These are phyloP conservation scores for Metopolophium dirhodum DNA, from an alignment of 1,140 invertebrate species.

Conservation along the genomic window DNA sequence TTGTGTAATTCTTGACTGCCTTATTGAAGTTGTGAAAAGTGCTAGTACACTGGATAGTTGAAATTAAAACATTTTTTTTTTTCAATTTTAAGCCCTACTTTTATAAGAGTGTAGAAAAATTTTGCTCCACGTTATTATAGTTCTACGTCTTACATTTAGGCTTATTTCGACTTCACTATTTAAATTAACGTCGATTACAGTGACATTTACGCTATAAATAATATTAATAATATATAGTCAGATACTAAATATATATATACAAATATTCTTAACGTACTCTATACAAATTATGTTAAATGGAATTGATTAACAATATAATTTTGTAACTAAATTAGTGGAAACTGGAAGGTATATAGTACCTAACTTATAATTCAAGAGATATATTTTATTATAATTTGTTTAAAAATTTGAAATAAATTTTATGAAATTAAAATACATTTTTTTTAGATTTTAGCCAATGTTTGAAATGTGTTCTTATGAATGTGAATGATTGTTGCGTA, in stretches of 20 bases:
- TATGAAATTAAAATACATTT: not conserved
- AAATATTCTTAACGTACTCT: not conserved
- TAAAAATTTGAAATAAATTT: not conserved
- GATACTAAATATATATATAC: not conserved
- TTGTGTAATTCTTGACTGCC: not conserved
- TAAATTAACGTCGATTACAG: not conserved
- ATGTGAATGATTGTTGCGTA: not conserved
- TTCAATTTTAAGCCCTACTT: not conserved
- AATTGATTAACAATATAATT: not conserved
- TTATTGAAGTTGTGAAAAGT: not conserved
- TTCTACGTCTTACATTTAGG: not conserved
- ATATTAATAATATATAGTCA: not conserved
- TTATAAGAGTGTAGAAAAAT: not conserved
- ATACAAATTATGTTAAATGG: not conserved
- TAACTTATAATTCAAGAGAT: not conserved
- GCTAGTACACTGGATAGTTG: rapidly evolving
- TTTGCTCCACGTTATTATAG: not conserved
- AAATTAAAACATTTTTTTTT: not conserved
- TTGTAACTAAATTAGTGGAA: not conserved
- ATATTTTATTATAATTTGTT: not conserved
- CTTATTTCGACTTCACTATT: not conserved
- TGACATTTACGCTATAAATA: not conserved
- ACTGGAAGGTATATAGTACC: not conserved
- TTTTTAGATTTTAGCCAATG: not conserved
- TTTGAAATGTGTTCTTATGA: not conserved